phyloP scores from a whole-genome alignment of 2,888 invertebrate genomes.

The Pasiphila rectangulata region DNA sequence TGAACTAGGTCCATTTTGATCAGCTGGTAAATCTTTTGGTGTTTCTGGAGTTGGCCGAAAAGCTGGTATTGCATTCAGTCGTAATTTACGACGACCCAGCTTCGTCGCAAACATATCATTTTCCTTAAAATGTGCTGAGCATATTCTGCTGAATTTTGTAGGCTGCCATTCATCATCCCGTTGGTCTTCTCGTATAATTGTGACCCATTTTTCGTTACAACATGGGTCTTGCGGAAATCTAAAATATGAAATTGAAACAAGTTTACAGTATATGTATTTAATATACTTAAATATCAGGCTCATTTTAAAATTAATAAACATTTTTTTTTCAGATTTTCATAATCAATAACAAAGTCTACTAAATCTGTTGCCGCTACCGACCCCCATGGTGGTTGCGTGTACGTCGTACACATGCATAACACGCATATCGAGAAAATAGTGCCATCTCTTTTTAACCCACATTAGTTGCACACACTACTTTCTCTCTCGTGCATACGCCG shows the following conservation, averaged over 20 bases:
- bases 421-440: too few species aligned
- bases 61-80: not conserved
- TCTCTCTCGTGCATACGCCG: too few species aligned
- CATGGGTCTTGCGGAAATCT: not conserved
- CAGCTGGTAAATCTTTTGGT: not conserved
- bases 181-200: conserved; percentile 1
- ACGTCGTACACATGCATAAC: too few species aligned
- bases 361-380: too few species aligned
- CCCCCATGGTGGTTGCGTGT: too few species aligned
- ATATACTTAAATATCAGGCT: too few species aligned
- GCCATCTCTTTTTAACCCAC: too few species aligned
- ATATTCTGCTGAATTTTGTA: not conserved
- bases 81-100: not conserved
- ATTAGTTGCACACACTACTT: too few species aligned
- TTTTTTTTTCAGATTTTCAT: too few species aligned
- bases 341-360: too few species aligned
- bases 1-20: not conserved
- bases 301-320: too few species aligned
- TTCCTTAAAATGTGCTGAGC: conserved; percentile 1
- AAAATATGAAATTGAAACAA: not conserved
- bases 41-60: not conserved
- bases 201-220: not conserved
- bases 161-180: not conserved
- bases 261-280: too few species aligned
- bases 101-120: not conserved